phyloP scores from a whole-genome alignment of 2,113 vertebrate species.

The Trematomus loennbergii region DNA sequence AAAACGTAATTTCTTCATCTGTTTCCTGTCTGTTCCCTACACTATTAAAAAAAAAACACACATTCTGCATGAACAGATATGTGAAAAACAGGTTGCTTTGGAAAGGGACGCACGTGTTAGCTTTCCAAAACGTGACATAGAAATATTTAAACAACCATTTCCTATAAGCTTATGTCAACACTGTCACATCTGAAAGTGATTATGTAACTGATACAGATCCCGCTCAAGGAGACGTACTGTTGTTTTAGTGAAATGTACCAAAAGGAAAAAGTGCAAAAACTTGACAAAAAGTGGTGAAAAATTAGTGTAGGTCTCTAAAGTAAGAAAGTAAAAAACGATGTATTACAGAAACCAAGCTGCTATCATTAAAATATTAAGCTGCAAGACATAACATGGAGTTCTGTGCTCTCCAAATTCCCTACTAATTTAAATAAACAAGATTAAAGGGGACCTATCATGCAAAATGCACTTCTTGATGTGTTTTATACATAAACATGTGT shows the following conservation, averaged over 20 bases:
- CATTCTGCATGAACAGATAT: not conserved
- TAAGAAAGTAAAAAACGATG: too few species aligned
- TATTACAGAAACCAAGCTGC: too few species aligned
- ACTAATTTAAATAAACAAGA: too few species aligned
- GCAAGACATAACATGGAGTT: too few species aligned
- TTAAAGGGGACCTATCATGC: too few species aligned
- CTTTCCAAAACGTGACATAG: not conserved
- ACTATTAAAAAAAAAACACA: not conserved
- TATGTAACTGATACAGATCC: not conserved
- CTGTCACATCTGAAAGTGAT: not conserved
- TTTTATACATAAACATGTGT: too few species aligned
- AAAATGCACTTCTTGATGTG: too few species aligned
- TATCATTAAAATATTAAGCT: too few species aligned
- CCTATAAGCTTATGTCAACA: not conserved
- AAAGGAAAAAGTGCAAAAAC: not conserved
- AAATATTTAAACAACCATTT: not conserved
- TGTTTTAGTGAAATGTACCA: not conserved
- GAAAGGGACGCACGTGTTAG: not conserved
- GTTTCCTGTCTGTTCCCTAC: conserved; percentile 25
- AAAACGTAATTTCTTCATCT: conserved; percentile 11
- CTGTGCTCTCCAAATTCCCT: too few species aligned
- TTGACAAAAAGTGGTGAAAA: too few species aligned
- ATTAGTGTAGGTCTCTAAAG: too few species aligned
- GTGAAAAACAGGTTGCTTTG: not conserved
- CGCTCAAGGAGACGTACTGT: not conserved